Evolutionary conservation across 2,797 vertebrate species (phyloP).

Genomic region (Aphelocoma californica): DNA sequence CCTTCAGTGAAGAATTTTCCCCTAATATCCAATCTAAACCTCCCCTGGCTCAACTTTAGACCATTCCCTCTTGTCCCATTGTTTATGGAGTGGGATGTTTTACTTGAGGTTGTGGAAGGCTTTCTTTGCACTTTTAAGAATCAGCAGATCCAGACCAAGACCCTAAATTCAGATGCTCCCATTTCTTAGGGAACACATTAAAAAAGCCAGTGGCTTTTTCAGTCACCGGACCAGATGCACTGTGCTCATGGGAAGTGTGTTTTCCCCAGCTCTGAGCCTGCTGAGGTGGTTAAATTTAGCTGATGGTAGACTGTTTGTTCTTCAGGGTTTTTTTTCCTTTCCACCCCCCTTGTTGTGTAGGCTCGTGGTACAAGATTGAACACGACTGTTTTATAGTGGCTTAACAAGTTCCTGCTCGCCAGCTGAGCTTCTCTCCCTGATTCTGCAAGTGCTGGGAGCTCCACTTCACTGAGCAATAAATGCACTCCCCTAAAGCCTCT

Average conservation of each 20-base stretch:
- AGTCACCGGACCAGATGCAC: background rate
- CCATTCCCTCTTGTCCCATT: background rate
- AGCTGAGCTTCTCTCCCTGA: background rate
- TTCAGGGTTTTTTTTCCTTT: background rate
- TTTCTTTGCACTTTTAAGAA: background rate
- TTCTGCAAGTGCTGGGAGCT: background rate
- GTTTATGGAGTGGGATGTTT: background rate
- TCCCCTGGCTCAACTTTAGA: background rate
- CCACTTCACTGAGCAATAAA: background rate
- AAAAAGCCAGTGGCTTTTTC: background rate
- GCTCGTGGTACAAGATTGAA: background rate
- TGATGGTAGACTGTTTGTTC: background rate
- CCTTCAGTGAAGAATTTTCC: background rate
- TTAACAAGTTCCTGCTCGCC: background rate
- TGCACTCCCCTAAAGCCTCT: background rate
- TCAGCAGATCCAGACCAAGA: background rate
- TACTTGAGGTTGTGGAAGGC: accelerated
- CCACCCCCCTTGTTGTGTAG: background rate
- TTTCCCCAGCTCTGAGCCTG: background rate
- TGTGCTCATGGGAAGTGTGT: background rate
- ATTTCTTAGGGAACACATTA: accelerated
- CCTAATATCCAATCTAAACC: background rate
- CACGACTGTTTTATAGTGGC: background rate
- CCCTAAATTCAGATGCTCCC: background rate
- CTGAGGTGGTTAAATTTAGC: background rate